Base-by-base conservation (phyloP, 2,113 vertebrate species). In the Melanocharis versteri region DNA sequence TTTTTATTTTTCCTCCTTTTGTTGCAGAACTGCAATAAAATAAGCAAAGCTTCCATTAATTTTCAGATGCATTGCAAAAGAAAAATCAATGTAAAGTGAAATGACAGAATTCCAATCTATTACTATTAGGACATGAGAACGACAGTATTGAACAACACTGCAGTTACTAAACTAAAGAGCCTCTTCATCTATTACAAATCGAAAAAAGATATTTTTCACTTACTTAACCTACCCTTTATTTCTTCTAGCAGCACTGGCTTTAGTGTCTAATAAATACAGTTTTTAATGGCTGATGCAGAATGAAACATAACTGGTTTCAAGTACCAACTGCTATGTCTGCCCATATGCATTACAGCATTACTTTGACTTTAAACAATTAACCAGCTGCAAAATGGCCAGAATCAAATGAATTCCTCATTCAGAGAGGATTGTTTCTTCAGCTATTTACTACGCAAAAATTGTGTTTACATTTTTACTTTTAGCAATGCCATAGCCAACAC, bases 1-100 rank as follows among this genome's bases (percentile, higher is more conserved):
- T 37, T 91, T 65, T 89, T 48, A 57, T 33, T 54, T 83, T 64
- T 90, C 88, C 23, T 92, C 81, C 61, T 53, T 72, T 93, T 66
- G 48, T 73, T 78, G 78, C 24, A 85, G 16, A 85, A 86, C 19
- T 57, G 54, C 28, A 60, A 56, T 45, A 61, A 81, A 71, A 75
- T 13, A 70, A 16, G 33, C 23, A 90, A 60, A 71, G 27, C 62
- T 82, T 82, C 62, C 56, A 78, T 78, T 87, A 91, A 68, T 77
- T 90, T 86, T 56, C 7, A 15, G 81, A 79, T 35, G 39, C n/a
- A 39, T 4, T 95, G 39, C 70, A 92, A 78, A 95, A 95, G 31
- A 73, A 96, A 97, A 97, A 92, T 51, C 78, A 69, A 24, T 53
- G 39, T 28, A 45, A 60, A 75, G 7, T 30, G 35, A 87, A 96